Percentiles rank a stretch among this genome's conserved stretches.
Evolutionary conservation across 2,888 invertebrate genomes (phyloP).

Genomic region (Mythimna pallens): DNA sequence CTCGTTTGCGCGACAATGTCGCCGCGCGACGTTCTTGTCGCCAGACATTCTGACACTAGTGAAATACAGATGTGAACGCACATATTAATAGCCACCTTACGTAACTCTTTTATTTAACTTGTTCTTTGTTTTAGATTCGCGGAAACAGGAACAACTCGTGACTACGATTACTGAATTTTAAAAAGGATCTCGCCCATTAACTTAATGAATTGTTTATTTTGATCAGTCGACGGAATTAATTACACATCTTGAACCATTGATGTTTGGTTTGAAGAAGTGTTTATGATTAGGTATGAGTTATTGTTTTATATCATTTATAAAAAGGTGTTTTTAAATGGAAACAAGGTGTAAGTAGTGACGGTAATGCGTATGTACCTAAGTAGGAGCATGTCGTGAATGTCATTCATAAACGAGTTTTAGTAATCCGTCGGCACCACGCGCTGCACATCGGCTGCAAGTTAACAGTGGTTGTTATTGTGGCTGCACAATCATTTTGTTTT

Average conservation of each 20-base stretch:
- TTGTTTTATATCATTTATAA: conserved; percentile 1
- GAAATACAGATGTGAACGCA: conserved; percentile 53
- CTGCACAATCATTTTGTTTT: conserved; percentile 7
- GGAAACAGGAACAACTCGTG: conserved; percentile 17
- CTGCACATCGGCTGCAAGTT: background rate
- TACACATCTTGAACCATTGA: background rate
- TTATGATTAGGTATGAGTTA: conserved; percentile 3
- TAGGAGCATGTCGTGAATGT: conserved; percentile 23
- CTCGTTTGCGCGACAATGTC: conserved; percentile 57
- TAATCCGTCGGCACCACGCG: background rate
- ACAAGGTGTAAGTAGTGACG: conserved; percentile 22
- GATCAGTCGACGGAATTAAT: background rate
- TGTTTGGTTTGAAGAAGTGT: conserved; percentile 9
- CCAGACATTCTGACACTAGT: conserved; percentile 57
- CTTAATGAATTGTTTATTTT: conserved; percentile 7
- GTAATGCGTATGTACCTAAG: background rate
- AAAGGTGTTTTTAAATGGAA: background rate
- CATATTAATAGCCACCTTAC: conserved; percentile 41
- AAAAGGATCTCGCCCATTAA: background rate
- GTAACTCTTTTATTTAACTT: conserved; percentile 19
- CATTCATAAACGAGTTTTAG: conserved; percentile 31
- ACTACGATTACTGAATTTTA: conserved; percentile 4
- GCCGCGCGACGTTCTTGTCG: conserved; percentile 47
- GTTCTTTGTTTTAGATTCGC: conserved; percentile 47
- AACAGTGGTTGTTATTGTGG: background rate